Evolutionary conservation across 2,888 invertebrate species (phyloP).

Genomic region (Cloeon dipterum): DNA sequence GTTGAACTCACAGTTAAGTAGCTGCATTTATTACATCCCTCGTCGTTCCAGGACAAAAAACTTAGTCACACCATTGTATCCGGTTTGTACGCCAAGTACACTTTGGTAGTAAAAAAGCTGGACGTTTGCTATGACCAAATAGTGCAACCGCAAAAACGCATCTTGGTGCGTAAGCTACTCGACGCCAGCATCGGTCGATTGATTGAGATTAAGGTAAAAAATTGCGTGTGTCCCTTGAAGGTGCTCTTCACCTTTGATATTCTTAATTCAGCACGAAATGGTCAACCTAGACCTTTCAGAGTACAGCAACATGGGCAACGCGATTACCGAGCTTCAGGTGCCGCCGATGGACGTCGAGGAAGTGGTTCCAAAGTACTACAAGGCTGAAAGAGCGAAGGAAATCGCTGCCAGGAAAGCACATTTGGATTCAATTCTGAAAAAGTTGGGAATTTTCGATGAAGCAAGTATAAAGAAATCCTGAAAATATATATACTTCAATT

Average conservation of each 20-base stretch:
- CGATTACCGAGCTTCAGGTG: conserved; percentile 39
- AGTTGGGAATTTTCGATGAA: conserved; percentile 3
- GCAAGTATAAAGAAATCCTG: background rate
- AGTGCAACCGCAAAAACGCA: conserved; percentile 32
- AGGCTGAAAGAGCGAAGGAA: conserved; percentile 23
- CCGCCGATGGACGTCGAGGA: conserved; percentile 40
- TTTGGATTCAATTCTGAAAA: conserved; percentile 3
- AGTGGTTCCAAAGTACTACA: conserved; percentile 35
- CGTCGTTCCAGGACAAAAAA: too few species aligned
- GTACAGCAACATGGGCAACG: conserved; percentile 45
- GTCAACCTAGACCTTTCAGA: conserved; percentile 7
- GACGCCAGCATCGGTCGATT: conserved; percentile 26
- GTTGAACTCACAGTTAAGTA: too few species aligned
- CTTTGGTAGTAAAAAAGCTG: conserved; percentile 23
- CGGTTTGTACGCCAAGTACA: conserved; percentile 2
- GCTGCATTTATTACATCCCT: too few species aligned
- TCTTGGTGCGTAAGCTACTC: conserved; percentile 28
- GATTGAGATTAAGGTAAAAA: conserved; percentile 4
- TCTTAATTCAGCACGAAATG: conserved; percentile 5
- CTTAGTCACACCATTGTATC: background rate
- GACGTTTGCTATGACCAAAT: conserved; percentile 36
- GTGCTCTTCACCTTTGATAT: too few species aligned
- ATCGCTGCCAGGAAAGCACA: conserved; percentile 12
- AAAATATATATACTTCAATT: too few species aligned
- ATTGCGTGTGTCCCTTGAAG: too few species aligned